Percentiles rank a stretch among this genome's conserved stretches.
phyloP scores from a whole-genome alignment of 53 echinoderm and acorn worm genomes.

The Astropecten irregularis region DNA sequence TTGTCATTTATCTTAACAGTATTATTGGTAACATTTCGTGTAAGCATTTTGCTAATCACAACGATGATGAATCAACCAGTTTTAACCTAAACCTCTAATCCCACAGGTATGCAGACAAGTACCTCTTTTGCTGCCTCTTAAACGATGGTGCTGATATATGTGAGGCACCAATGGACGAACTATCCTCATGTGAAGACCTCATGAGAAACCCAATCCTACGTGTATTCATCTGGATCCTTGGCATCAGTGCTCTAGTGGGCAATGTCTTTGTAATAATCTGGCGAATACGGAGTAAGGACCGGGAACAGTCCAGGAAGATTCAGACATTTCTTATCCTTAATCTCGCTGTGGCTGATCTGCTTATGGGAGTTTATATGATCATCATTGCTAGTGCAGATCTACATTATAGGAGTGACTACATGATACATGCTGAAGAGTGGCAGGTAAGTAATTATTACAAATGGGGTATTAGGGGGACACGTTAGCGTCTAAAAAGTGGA shows the following conservation, averaged over 20 bases:
- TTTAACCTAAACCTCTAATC: too few species aligned
- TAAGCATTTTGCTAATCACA: too few species aligned
- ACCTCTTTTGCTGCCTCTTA: conserved; percentile 81
- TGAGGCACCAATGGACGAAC: conserved; percentile 76
- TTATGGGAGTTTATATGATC: conserved; percentile 96
- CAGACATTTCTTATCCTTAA: conserved; percentile 93
- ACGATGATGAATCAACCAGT: too few species aligned
- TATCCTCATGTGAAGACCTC: conserved; percentile 90
- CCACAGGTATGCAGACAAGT: conserved; percentile 71
- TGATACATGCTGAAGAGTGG: conserved; percentile 93
- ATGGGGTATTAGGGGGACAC: too few species aligned
- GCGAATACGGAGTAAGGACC: conserved; percentile 74
- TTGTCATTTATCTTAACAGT: too few species aligned
- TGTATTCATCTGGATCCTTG: conserved; percentile 89
- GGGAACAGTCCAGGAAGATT: conserved; percentile 83
- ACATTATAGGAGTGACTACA: conserved; percentile 83
- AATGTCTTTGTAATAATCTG: conserved; percentile 88
- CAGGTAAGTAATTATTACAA: conserved; percentile 45
- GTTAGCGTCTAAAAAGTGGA: too few species aligned
- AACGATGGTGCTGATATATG: conserved; percentile 41
- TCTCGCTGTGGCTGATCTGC: conserved; percentile 83
- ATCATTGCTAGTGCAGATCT: conserved; percentile 90
- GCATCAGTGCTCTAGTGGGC: conserved; percentile 85
- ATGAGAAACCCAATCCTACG: conserved; percentile 89
- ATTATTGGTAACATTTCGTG: too few species aligned